These are phyloP conservation scores for Drosophila pectinifera DNA, from an alignment of 1,140 invertebrate species.

Conservation along the genomic window DNA sequence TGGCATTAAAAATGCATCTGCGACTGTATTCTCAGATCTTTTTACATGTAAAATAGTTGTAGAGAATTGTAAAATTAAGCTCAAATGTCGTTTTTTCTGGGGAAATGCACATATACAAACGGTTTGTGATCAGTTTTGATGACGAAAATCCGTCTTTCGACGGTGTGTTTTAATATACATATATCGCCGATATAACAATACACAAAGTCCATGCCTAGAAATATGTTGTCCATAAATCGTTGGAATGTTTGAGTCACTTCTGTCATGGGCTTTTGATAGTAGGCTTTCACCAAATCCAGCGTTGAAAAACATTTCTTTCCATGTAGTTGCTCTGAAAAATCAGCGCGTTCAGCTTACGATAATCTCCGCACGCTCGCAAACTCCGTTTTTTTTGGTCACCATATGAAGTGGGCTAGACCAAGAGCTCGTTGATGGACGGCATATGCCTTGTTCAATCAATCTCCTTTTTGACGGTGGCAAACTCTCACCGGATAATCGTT, in stretches of 20 bases:
- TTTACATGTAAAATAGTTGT: too few species aligned
- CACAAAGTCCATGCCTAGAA: too few species aligned
- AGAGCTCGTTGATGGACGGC: slow-evolving; percentile 1
- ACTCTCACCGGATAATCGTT: too few species aligned
- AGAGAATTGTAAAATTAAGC: too few species aligned
- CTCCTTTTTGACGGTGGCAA: too few species aligned
- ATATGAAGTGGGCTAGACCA: slow-evolving; percentile 13
- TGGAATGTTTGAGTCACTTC: slow-evolving; percentile 2
- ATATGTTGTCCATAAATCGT: too few species aligned
- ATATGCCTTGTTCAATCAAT: slow-evolving; percentile 19
- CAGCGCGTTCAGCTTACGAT: slow-evolving; percentile 23
- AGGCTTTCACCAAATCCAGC: slow-evolving; percentile 16
- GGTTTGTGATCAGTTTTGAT: too few species aligned
- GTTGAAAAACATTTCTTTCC: slow-evolving; percentile 21
- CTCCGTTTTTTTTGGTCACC: background rate
- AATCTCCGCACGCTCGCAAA: slow-evolving; percentile 30
- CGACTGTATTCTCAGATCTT: too few species aligned
- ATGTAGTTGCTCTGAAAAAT: too few species aligned
- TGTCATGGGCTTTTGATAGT: slow-evolving; percentile 17
- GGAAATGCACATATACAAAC: too few species aligned
- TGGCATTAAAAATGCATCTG: too few species aligned
- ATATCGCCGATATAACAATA: slow-evolving; percentile 83
- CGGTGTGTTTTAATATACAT: slow-evolving; percentile 67
- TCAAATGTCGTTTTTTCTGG: background rate
- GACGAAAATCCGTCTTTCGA: too few species aligned